Percentiles rank a stretch among this genome's conserved stretches.
Conservation (phyloP, 2,888 invertebrate species). For the Perdita meconis region DNA sequence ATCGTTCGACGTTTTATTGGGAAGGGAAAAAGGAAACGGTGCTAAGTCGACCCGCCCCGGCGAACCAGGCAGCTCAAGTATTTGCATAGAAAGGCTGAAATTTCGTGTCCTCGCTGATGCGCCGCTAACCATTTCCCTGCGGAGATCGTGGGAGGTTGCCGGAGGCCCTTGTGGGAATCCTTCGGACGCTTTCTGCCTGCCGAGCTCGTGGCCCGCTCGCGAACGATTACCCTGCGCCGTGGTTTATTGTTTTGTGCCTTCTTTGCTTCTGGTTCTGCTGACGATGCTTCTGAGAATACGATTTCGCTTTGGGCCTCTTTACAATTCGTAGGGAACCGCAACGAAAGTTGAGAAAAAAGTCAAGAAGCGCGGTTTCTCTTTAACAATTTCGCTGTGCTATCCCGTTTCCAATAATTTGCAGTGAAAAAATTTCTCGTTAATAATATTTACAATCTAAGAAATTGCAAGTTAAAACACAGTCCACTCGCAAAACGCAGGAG, state of each 20-base stretch:
- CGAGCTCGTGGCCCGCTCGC: slow-evolving; percentile 10
- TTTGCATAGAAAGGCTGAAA: slow-evolving; percentile 78
- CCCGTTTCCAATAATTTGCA: too few relatives aligned
- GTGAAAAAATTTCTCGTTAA: too few relatives aligned
- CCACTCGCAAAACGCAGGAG: too few relatives aligned
- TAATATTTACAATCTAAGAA: too few relatives aligned
- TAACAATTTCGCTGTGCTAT: too few relatives aligned
- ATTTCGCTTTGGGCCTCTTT: background rate
- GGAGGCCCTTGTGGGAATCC: slow-evolving; percentile 68
- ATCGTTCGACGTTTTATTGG: slow-evolving; percentile 78
- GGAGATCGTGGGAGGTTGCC: slow-evolving; percentile 74
- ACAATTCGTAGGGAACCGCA: background rate
- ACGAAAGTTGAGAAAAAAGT: background rate
- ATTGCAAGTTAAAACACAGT: too few relatives aligned
- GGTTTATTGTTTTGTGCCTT: slow-evolving; percentile 45
- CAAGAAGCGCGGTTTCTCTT: background rate
- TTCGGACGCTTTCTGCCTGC: slow-evolving; percentile 60
- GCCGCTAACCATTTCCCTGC: slow-evolving; percentile 70
- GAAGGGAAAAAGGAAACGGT: slow-evolving; percentile 70
- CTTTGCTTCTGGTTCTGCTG: background rate
- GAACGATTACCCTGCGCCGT: slow-evolving; percentile 6
- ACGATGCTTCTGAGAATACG: background rate
- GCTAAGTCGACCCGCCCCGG: slow-evolving; percentile 54
- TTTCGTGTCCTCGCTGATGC: slow-evolving; percentile 55
- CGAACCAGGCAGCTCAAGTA: slow-evolving; percentile 66